Conservation (phyloP, 2,797 vertebrate species). For the Lophius americanus region DNA sequence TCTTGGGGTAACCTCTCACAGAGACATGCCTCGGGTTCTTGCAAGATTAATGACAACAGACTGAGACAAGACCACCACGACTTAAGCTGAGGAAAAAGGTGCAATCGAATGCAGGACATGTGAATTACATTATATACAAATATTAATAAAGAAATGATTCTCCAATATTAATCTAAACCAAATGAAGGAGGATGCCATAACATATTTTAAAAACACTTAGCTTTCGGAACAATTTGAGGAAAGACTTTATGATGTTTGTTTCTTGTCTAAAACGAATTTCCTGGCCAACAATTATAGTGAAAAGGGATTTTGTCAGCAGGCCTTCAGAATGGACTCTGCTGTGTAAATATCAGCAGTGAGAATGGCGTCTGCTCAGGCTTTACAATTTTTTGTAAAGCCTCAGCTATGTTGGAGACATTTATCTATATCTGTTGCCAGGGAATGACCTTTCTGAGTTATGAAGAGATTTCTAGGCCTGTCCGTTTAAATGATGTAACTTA, state of each 20-base stretch:
- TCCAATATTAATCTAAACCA: background rate
- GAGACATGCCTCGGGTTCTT: slow-evolving; percentile 75
- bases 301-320: slow-evolving; percentile 30
- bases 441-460: slow-evolving; percentile 77
- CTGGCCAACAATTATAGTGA: slow-evolving; percentile 33
- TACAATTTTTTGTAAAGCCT: slow-evolving; percentile 65
- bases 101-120: slow-evolving; percentile 10
- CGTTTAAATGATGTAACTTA: slow-evolving; percentile 76
- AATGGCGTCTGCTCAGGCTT: slow-evolving; percentile 67
- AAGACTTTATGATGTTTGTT: slow-evolving; percentile 13
- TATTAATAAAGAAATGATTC: background rate
- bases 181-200: background rate
- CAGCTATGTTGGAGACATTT: slow-evolving; percentile 70
- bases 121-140: slow-evolving; percentile 6
- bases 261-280: slow-evolving; percentile 14
- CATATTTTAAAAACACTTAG: background rate
- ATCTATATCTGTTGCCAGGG: slow-evolving; percentile 70
- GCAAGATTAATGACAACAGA: slow-evolving; percentile 75
- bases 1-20: slow-evolving; percentile 61
- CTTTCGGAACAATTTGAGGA: slow-evolving; percentile 26
- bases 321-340: slow-evolving; percentile 39
- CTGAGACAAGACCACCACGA: slow-evolving; percentile 48
- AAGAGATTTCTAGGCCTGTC: slow-evolving; percentile 58
- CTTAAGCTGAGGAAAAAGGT: slow-evolving; percentile 3
- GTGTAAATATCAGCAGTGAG: slow-evolving; percentile 71